These are phyloP conservation scores for Creontiades dilutus DNA, from an alignment of 2,888 invertebrate genomes.

Conservation along the genomic window DNA sequence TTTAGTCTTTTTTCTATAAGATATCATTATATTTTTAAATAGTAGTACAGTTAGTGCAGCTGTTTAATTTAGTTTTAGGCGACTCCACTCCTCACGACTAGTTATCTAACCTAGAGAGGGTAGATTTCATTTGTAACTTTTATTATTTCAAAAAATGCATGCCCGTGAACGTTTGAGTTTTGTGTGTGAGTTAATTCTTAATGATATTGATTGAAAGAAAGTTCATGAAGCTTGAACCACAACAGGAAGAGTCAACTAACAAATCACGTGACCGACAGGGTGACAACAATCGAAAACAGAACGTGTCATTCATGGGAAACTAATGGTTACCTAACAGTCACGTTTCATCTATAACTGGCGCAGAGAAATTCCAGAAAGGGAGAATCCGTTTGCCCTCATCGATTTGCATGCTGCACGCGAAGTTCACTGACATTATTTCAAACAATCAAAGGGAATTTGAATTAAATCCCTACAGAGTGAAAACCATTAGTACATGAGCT, in stretches of 20 bases:
- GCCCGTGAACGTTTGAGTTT: too few relatives aligned
- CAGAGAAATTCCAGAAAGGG: neutral
- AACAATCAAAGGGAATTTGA: neutral
- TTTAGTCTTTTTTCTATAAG: too few relatives aligned
- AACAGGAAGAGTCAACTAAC: neutral
- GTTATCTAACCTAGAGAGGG: too few relatives aligned
- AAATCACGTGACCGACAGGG: neutral
- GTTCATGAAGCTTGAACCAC: too few relatives aligned
- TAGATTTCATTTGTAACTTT: too few relatives aligned
- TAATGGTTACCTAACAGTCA: neutral
- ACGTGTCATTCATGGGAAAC: neutral
- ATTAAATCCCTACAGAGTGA: neutral
- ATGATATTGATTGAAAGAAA: too few relatives aligned
- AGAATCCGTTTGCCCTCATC: neutral
- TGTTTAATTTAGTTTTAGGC: too few relatives aligned
- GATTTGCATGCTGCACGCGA: constrained; percentile 38
- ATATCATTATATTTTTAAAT: too few relatives aligned
- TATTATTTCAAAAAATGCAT: too few relatives aligned
- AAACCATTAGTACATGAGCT: neutral
- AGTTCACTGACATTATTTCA: neutral
- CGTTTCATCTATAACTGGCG: neutral
- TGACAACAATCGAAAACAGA: neutral
- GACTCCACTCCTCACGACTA: too few relatives aligned
- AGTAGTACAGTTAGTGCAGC: too few relatives aligned
- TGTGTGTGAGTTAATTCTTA: too few relatives aligned